These are phyloP conservation scores for Chrysolina americana DNA, from an alignment of 2,888 invertebrate genomes.

Conservation along the genomic window DNA sequence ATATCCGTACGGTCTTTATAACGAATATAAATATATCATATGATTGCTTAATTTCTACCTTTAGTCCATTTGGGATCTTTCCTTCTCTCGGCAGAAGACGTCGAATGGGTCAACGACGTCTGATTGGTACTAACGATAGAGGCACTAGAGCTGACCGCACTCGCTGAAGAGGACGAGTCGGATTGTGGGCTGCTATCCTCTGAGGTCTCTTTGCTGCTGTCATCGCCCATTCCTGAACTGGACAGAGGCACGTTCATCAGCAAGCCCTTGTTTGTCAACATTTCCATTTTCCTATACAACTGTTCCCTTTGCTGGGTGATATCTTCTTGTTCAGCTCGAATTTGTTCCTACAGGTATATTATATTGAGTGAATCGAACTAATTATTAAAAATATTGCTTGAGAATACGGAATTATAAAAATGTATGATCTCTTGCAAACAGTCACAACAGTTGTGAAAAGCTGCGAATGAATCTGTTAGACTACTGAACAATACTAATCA, in stretches of 20 bases:
- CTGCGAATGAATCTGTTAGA: too few species aligned
- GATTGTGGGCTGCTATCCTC: constrained; percentile 69
- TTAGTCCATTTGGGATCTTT: constrained; percentile 66
- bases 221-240: constrained; percentile 67
- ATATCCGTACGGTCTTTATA: too few species aligned
- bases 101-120: constrained; percentile 61
- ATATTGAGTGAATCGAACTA: not conserved
- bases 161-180: constrained; percentile 64
- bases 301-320: constrained; percentile 93
- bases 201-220: constrained; percentile 67
- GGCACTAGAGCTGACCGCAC: constrained; percentile 57
- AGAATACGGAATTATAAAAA: too few species aligned
- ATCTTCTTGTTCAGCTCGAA: constrained; percentile 85
- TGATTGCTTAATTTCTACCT: constrained; percentile 46
- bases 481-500: too few species aligned
- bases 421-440: too few species aligned
- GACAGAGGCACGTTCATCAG: constrained; percentile 73
- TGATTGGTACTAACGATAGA: constrained; percentile 55
- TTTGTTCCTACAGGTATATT: constrained; percentile 72
- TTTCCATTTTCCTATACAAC: constrained; percentile 88
- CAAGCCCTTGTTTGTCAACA: constrained; percentile 83
- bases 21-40: too few species aligned
- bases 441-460: too few species aligned
- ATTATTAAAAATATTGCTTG: not conserved
- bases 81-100: constrained; percentile 59